Evolutionary conservation across 2,797 vertebrate genomes (phyloP), one percentile per base, ranked within the genome.

Genomic region (Poliocrania exsul): DNA sequence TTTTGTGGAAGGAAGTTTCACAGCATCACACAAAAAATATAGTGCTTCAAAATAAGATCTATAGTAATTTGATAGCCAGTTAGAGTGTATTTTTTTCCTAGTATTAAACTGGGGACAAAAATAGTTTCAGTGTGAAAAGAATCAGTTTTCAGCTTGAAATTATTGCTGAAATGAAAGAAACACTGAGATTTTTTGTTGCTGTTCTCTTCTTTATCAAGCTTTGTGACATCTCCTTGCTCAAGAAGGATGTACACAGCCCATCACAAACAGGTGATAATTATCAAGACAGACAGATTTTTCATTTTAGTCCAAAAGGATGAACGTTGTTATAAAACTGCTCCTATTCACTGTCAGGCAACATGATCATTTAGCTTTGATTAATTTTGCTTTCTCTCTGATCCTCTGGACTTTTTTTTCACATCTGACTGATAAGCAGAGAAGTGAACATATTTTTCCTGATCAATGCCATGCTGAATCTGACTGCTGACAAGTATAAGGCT

Each of bases 121-220:
- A 3, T 9, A 18, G 11, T 31, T 75, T 73, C 2, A 19, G 1
- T 17, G 15, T 69, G 8, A 75, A 44, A 81, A 56, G 3, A 64
- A 42, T 33, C 0, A 0, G 3, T 72, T 62, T 90, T 80, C 15
- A 31, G 4, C 20, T 81, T 53, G 29, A 64, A 77, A 44, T 49
- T 42, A 20, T 58, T 86, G n/a, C 5, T 75, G n/a, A 83, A 86
- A n/a, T 62, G 4, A 21, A 91, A 78, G 13, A 88, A 77, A 33
- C 5, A 20, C 2, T 11, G 29, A 31, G 11, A 53, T 38, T 46
- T 88, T 83, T 16, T 8, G 25, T 1, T 71, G 33, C 3, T 0
- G 0, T 7, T 54, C 3, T 40, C 24, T 51, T 24, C 47, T 66
- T 19, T 0, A 0, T 28, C 23, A 56, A 74, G 16, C 7, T 62